Base-by-base conservation (phyloP, 2,113 vertebrate genomes). In the Rattus norvegicus region DNA sequence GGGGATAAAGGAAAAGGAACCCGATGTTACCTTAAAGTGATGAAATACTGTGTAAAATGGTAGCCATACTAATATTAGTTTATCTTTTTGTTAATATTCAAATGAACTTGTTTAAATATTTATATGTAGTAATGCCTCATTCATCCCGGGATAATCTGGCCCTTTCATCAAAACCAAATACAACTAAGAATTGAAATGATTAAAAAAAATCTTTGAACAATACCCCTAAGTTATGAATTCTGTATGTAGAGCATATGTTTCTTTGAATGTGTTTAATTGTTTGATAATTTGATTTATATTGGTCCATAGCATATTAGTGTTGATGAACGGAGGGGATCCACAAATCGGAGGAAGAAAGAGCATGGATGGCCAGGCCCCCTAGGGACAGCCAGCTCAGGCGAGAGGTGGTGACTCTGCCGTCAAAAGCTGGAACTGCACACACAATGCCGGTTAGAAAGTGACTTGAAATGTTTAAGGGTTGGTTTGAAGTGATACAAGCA, bases 61-160 rank as follows among this genome's bases (percentile, higher is more conserved):
- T 87, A 96, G 0, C 14, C 65, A 94, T 97, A 88, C 94, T 97
- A 96, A 97, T 86, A 95, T 95, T 96, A 97, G 94, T 96, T 97
- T 75, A 92, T 91, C 90, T 94, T 97, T 96, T 84, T 97, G 96
- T 98, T 98, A 96, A 95, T 97, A 95, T 92, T 97, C 94, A 97
- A 49, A 91, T 95, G 91, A 96, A 95, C 85, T 92, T 94, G 88
- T 95, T 97, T 96, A 95, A 94, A 52, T 98, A 97, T 98, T 97
- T 97, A 96, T 97, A 77, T 97, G 73, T n/a, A 96, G 33, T 70
- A 80, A 94, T 95, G 72, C 89, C 77, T 97, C 88, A 69, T 91
- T 96, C 67, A 96, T 92, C 93, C 43, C 93, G 63, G 89, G 83
- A 63, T 91, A 88, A 94, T 87, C 76, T 96, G 88, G 67, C 49